Evolutionary conservation across 1,140 invertebrate species (phyloP).

Genomic region (Latrodectus geometricus): DNA sequence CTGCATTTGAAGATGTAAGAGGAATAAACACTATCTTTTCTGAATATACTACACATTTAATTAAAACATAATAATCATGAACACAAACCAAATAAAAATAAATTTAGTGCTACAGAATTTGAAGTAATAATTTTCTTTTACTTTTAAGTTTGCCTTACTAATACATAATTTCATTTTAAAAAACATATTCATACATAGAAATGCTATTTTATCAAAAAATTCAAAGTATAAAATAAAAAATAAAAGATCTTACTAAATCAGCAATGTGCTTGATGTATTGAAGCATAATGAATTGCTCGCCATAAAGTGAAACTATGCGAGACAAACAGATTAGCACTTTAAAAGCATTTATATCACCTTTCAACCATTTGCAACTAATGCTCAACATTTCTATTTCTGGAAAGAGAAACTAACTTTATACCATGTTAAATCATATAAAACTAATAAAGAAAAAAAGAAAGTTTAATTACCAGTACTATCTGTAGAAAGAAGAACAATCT

Average conservation of each 20-base stretch:
- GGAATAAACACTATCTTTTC: too few species aligned
- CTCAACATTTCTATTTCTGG: conserved; percentile 49
- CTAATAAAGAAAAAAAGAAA: neutral
- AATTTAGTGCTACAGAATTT: too few species aligned
- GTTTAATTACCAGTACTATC: conserved; percentile 7
- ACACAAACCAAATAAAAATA: too few species aligned
- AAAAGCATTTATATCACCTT: conserved; percentile 84
- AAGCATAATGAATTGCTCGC: conserved; percentile 90
- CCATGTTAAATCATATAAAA: neutral
- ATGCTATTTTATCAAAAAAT: neutral
- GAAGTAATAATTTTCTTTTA: too few species aligned
- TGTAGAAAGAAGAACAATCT: conserved; percentile 26
- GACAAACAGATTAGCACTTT: conserved; percentile 90
- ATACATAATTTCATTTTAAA: too few species aligned
- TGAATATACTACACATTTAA: too few species aligned
- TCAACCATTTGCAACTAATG: conserved; percentile 65
- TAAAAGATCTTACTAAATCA: conserved; percentile 73
- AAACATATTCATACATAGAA: too few species aligned
- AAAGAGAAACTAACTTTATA: conserved; percentile 12
- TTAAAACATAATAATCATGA: too few species aligned
- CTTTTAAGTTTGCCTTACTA: too few species aligned
- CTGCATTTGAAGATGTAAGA: too few species aligned
- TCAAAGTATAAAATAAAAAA: neutral
- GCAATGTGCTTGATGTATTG: conserved; percentile 95
- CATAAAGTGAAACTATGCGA: conserved; percentile 88